Evolutionary conservation across 2,888 invertebrate species (phyloP).

Genomic region (Calameuta filiformis): DNA sequence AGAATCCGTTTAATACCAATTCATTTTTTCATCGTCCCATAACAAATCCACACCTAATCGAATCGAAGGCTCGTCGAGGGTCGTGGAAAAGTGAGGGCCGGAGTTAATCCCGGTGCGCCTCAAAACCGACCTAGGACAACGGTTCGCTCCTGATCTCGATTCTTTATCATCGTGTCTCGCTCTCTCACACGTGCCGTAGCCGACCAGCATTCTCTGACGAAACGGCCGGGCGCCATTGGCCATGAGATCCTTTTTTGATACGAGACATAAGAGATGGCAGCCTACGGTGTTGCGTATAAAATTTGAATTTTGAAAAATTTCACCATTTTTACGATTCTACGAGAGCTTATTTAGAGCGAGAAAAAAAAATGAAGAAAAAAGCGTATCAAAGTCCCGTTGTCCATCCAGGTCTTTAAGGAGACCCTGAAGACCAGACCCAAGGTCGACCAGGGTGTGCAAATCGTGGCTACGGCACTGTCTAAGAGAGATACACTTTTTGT

Average conservation of each 20-base stretch:
- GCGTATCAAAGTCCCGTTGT: background rate
- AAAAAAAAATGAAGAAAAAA: background rate
- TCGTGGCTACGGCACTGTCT: constrained; percentile 34
- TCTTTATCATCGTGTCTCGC: constrained; percentile 32
- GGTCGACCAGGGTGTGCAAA: constrained; percentile 6
- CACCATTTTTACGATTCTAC: background rate
- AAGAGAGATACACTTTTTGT: constrained; percentile 48
- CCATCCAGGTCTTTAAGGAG: background rate
- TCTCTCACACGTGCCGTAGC: background rate
- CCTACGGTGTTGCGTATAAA: background rate
- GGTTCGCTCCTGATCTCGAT: constrained; percentile 36
- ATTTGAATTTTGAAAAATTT: background rate
- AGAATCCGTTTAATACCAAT: constrained; percentile 44
- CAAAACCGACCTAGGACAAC: constrained; percentile 50
- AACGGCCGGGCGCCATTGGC: background rate
- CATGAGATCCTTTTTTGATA: background rate
- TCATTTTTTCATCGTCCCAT: constrained; percentile 39
- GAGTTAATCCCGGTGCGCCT: constrained; percentile 32
- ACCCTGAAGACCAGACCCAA: background rate
- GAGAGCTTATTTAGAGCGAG: background rate
- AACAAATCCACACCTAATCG: constrained; percentile 40
- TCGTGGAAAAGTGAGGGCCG: constrained; percentile 16
- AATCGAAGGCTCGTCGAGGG: constrained; percentile 36
- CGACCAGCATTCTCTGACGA: background rate
- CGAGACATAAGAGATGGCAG: background rate